Evolutionary conservation across 2,113 vertebrate genomes (phyloP).

Genomic region (Eclectus roratus): DNA sequence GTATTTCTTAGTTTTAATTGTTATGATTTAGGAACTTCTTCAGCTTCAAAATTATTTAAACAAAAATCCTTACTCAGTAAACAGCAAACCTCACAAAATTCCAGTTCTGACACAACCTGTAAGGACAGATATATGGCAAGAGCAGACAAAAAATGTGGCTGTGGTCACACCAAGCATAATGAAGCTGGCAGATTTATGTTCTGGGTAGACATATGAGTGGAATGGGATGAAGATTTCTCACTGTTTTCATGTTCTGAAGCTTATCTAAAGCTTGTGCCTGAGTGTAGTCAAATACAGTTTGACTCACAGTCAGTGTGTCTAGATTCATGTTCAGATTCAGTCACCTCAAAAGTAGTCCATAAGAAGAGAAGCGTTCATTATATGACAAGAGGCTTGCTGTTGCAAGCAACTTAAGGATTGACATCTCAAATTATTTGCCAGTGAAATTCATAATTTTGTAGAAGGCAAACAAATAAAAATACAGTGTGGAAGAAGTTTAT

Average conservation of each 20-base stretch:
- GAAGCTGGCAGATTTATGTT: neutral
- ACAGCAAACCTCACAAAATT: neutral
- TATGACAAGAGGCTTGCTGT: neutral
- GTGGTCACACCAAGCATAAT: neutral
- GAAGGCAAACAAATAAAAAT: neutral
- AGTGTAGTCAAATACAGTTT: neutral
- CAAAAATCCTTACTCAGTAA: neutral
- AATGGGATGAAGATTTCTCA: neutral
- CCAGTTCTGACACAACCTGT: neutral
- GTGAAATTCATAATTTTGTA: neutral
- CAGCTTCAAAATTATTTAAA: neutral
- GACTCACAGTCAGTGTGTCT: neutral
- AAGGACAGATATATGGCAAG: neutral
- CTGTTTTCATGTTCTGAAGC: neutral
- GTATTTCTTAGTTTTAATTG: conserved; percentile 6
- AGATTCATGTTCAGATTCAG: neutral
- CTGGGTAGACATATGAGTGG: neutral
- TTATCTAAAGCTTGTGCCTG: neutral
- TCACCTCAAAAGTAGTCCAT: neutral
- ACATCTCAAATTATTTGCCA: neutral
- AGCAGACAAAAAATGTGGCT: neutral
- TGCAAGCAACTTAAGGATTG: neutral
- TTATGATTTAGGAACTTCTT: neutral
- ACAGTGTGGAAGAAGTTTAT: neutral
- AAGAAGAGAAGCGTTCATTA: neutral